These are phyloP conservation scores for Pedionomus torquatus DNA, from an alignment of 2,113 vertebrate genomes.

Conservation along the genomic window DNA sequence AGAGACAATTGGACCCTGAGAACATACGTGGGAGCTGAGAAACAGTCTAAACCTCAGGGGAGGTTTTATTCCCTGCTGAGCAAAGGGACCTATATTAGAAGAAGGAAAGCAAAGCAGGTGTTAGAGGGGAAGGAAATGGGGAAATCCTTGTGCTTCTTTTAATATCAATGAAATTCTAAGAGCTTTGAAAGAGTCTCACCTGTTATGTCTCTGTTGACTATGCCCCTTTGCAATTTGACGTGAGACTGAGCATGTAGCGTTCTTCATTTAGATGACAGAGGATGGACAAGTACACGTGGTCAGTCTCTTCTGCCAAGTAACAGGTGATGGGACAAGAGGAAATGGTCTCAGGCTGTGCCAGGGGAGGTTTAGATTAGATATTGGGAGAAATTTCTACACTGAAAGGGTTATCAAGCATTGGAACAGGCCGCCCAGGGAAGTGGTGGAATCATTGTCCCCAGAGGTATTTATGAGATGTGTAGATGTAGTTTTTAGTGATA, in stretches of 20 bases:
- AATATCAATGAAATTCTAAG: background rate
- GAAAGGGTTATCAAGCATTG: too few species aligned
- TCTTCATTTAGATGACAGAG: background rate
- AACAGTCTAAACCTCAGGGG: background rate
- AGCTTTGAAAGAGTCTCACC: background rate
- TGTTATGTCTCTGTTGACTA: background rate
- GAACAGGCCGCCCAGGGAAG: too few species aligned
- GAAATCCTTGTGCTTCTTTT: constrained; percentile 8
- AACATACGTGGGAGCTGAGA: background rate
- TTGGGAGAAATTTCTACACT: too few species aligned
- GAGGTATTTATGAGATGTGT: too few species aligned
- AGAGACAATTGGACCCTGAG: background rate
- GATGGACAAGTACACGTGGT: background rate
- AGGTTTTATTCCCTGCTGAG: background rate
- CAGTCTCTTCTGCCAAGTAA: too few species aligned
- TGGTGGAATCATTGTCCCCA: too few species aligned
- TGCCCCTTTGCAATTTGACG: background rate
- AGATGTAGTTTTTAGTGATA: too few species aligned
- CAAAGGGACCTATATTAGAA: background rate
- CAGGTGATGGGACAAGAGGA: too few species aligned
- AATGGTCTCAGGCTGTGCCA: too few species aligned
- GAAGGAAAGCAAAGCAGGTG: constrained; percentile 15
- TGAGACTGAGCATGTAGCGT: background rate
- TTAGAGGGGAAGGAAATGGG: constrained; percentile 1
- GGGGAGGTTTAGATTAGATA: too few species aligned